These are phyloP conservation scores for Sebastes itinus DNA, from an alignment of 2,797 vertebrate genomes.

Conservation along the genomic window DNA sequence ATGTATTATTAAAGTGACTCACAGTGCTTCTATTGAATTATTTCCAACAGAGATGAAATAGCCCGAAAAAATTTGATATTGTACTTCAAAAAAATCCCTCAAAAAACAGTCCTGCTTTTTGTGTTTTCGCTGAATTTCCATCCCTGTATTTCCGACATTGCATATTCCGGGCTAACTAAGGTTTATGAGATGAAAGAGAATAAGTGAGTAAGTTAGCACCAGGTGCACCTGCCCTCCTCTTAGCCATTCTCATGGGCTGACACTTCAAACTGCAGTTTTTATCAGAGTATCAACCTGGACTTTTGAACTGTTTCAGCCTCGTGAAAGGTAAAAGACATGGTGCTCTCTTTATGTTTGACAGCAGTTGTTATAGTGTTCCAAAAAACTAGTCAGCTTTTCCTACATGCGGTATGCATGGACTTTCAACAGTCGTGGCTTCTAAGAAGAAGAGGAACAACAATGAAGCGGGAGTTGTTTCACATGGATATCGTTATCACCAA, in stretches of 20 bases:
- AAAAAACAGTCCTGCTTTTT: conserved; percentile 16
- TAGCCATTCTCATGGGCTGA: conserved; percentile 55
- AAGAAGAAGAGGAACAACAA: not conserved
- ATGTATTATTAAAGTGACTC: conserved; percentile 50
- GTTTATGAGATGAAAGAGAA: conserved; percentile 71
- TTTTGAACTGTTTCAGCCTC: conserved; percentile 46
- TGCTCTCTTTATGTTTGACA: conserved; percentile 9
- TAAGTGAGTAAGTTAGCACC: conserved; percentile 55
- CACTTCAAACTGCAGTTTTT: conserved; percentile 75
- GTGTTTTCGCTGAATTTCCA: conserved; percentile 16
- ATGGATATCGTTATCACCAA: not conserved
- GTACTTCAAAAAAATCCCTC: no score
- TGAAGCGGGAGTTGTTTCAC: not conserved
- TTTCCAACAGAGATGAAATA: conserved; percentile 39
- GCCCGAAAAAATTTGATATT: conserved; percentile 6
- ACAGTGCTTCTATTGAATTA: conserved; percentile 17
- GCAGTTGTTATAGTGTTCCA: not conserved
- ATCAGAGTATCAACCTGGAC: conserved; percentile 56
- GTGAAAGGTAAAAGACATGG: conserved; percentile 23
- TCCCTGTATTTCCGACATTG: conserved; percentile 24
- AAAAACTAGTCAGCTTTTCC: conserved; percentile 1
- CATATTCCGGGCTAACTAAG: conserved; percentile 18
- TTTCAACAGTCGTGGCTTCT: not conserved
- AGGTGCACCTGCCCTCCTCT: conserved; percentile 61
- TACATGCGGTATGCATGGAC: not conserved